Evolutionary conservation across 2,888 invertebrate genomes (phyloP), one percentile per base, ranked within the genome.

Genomic region (Pyrrhosoma nymphula): DNA sequence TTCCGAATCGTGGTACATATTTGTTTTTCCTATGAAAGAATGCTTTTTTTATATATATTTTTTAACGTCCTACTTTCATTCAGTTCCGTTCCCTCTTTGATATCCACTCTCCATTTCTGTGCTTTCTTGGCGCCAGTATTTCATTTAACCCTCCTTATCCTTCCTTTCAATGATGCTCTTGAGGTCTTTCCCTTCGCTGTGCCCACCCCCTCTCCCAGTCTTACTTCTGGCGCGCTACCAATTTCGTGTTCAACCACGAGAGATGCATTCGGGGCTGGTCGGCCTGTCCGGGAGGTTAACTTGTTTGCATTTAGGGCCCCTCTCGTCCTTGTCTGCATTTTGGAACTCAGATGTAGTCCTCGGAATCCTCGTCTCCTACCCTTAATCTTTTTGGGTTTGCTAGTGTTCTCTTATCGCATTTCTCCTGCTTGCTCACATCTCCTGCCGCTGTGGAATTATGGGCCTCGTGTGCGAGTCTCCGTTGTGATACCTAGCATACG

Each of bases 301-400:
- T 69, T 82, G 82, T 82, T 82, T 82, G 82, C 82, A 82, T 82
- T 82, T 82, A 82, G 35, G 35, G 82, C 18, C 82, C 16, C 82
- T 82, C 16, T 35, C 10, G 69, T 69, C 69, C 69, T 69, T n/a
- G 69, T 26, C 82, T 82, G 82, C 82, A 82, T 82, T 82, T 82
- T 35, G 30, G 35, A 82, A 82, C 82, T 82, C 82, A 3, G 82
- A 82, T 35, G 82, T 82, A 35, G 82, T 82, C 82, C 82, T 18
- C 82, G 14, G 35, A 82, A 35, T 82, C 82, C 82, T 35, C 35
- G 0, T 82, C 35, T 30, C 82, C 35, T 18, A 12, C 60, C 60
- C 35, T 35, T 82, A 35, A 82, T 82, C 82, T 35, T n/a, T 35
- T 35, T 16, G 60, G 82, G 82, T 4, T 82, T 82, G 82, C 16